phyloP scores from a whole-genome alignment of 2,113 vertebrate genomes.

The Corythornis vintsioides region DNA sequence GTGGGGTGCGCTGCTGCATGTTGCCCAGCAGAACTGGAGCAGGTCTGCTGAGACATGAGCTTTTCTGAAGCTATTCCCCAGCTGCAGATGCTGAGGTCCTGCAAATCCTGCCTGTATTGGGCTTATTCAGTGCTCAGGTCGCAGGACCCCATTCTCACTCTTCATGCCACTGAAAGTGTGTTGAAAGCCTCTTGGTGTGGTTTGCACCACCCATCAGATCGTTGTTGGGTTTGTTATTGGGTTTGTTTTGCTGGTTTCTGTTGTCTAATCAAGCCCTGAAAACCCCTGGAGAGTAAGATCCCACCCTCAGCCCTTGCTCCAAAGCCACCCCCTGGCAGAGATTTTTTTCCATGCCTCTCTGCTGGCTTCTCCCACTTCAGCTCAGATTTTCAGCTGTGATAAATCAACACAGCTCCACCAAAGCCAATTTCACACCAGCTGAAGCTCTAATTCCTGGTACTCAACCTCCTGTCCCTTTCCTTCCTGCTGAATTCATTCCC shows the following conservation, averaged over 20 bases:
- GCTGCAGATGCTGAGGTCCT: accelerated
- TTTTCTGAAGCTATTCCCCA: neutral
- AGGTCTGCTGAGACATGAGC: accelerated
- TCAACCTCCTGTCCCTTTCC: neutral
- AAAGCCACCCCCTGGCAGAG: neutral
- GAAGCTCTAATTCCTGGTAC: neutral
- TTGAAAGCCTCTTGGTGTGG: accelerated
- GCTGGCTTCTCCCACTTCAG: neutral
- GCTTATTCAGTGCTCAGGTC: neutral
- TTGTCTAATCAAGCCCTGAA: neutral
- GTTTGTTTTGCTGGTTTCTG: neutral
- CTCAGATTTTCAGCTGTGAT: neutral
- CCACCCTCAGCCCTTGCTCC: neutral
- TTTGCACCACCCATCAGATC: neutral
- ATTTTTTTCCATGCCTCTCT: neutral
- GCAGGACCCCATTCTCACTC: neutral
- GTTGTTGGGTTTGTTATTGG: neutral
- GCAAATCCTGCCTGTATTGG: neutral
- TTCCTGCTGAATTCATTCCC: neutral
- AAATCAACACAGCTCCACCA: neutral
- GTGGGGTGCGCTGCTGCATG: neutral
- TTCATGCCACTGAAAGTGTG: accelerated
- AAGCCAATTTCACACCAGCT: neutral
- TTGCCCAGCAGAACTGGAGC: neutral
- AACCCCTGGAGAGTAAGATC: neutral